Percentiles rank a stretch among this genome's conserved stretches.
These are phyloP conservation scores for Columba guinea DNA, from an alignment of 2,797 vertebrate species.

Conservation along the genomic window DNA sequence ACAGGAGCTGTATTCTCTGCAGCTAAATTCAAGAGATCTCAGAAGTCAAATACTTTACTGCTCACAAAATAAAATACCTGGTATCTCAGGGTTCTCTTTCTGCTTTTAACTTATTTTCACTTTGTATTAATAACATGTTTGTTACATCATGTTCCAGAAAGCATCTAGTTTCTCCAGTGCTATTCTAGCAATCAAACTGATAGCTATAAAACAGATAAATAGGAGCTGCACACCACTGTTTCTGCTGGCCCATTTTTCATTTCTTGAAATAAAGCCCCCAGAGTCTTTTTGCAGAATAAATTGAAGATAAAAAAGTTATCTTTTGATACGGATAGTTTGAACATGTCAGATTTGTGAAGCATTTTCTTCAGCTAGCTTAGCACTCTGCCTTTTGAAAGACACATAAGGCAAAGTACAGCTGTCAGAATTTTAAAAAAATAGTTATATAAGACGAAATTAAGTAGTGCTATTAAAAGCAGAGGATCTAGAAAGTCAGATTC, in stretches of 20 bases:
- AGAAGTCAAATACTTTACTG: background rate
- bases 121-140: conserved; percentile 54
- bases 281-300: conserved; percentile 77
- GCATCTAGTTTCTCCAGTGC: conserved; percentile 56
- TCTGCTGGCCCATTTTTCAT: conserved; percentile 77
- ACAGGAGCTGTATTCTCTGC: background rate
- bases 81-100: conserved; percentile 47
- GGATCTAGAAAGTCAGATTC: conserved; percentile 16
- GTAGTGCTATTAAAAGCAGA: conserved; percentile 44
- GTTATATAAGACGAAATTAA: conserved; percentile 56
- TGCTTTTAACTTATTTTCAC: conserved; percentile 59
- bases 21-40: background rate
- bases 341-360: conserved; percentile 71
- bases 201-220: conserved; percentile 79
- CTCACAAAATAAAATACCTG: conserved; percentile 35
- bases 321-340: conserved; percentile 75
- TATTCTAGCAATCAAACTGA: conserved; percentile 68
- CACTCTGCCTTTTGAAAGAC: conserved; percentile 61
- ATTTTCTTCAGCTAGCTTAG: conserved; percentile 44
- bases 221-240: conserved; percentile 58
- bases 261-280: conserved; percentile 74
- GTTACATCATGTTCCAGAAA: conserved; percentile 36
- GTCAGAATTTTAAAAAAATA: conserved; percentile 20
- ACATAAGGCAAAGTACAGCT: conserved; percentile 41
- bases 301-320: conserved; percentile 75